These are phyloP conservation scores for Orchestia grillus DNA, from an alignment of 1,140 invertebrate genomes.

Conservation along the genomic window DNA sequence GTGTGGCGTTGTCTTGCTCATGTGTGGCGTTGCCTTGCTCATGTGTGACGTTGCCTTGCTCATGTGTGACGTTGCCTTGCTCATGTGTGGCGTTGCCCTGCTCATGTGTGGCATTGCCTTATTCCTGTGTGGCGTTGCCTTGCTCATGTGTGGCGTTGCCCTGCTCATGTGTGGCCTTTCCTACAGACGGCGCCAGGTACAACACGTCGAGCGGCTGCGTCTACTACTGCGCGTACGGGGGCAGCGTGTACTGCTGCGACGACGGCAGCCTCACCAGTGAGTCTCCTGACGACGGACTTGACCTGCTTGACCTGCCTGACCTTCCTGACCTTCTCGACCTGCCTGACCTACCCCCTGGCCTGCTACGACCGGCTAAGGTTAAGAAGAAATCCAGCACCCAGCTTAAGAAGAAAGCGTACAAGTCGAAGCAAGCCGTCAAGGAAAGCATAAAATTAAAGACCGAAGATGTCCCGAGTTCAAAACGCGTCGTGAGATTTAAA, in stretches of 20 bases:
- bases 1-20: neutral
- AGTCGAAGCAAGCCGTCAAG: neutral
- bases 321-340: no score
- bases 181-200: constrained; percentile 31
- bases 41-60: neutral
- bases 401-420: neutral
- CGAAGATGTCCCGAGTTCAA: neutral
- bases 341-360: neutral
- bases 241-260: constrained; percentile 33
- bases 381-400: neutral
- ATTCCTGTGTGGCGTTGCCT: neutral
- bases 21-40: neutral
- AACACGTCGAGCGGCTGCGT: constrained; percentile 11
- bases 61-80: neutral
- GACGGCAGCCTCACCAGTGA: constrained; percentile 28
- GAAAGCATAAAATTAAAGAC: neutral
- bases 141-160: neutral
- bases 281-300: neutral
- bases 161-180: neutral
- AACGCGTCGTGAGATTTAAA: neutral
- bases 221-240: constrained; percentile 14
- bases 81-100: neutral
- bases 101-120: neutral
- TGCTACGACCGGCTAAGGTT: neutral
- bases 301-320: neutral